Conservation (phyloP, 2,797 vertebrate genomes). For the Bucorvus abyssinicus region DNA sequence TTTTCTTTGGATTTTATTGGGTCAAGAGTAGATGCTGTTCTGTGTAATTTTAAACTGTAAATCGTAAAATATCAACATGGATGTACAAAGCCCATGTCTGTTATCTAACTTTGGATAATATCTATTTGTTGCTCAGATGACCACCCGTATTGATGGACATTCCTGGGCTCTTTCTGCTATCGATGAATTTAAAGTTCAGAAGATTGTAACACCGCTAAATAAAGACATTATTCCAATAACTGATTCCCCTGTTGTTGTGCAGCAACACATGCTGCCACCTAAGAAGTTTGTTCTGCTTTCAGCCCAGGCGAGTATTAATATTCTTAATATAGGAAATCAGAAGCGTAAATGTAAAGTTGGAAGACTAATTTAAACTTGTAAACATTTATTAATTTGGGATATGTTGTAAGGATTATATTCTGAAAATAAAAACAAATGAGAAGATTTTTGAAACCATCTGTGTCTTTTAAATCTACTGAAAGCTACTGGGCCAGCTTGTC, state of each 20-base stretch:
- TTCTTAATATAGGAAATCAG: neutral
- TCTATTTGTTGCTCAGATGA: slow-evolving; percentile 81
- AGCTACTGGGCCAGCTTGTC: neutral
- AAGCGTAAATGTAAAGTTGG: neutral
- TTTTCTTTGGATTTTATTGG: neutral
- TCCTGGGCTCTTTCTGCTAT: slow-evolving; percentile 94
- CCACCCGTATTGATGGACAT: slow-evolving; percentile 90
- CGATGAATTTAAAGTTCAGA: slow-evolving; percentile 82
- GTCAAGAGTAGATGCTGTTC: neutral
- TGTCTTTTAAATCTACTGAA: neutral
- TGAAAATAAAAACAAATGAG: neutral
- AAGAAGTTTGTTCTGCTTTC: slow-evolving; percentile 96
- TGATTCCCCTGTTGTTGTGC: slow-evolving; percentile 91
- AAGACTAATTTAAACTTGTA: neutral
- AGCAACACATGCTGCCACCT: slow-evolving; percentile 89
- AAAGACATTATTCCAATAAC: slow-evolving; percentile 90
- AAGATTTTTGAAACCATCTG: neutral
- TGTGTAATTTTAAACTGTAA: neutral
- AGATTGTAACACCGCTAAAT: slow-evolving; percentile 88
- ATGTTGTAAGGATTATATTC: neutral
- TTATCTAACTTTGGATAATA: neutral
- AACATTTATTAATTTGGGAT: neutral
- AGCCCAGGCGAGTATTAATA: slow-evolving; percentile 84
- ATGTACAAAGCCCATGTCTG: neutral
- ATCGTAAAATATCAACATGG: neutral